Evolutionary conservation across 64 coral and sea anemone species (phyloP).

Genomic region (Stichodactyla mertensii): DNA sequence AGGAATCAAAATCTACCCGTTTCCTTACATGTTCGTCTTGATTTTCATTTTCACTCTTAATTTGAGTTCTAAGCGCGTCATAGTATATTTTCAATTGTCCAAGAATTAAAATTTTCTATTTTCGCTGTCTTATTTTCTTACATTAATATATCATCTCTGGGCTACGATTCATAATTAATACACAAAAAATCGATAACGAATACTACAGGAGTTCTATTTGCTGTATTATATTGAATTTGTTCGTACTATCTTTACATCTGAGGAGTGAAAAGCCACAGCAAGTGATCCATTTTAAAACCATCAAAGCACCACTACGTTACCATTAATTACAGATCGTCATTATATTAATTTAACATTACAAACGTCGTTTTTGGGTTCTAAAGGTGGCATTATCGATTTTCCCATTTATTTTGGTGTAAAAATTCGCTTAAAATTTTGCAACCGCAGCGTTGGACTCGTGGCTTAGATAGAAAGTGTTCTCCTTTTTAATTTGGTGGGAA

Average conservation of each 20-base stretch:
- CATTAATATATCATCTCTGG: neutral
- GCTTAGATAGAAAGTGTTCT: neutral
- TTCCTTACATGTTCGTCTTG: too few relatives aligned
- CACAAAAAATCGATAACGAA: neutral
- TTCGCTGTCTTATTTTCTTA: neutral
- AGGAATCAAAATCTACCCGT: too few relatives aligned
- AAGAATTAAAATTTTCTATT: neutral
- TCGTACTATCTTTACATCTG: neutral
- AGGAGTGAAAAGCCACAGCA: neutral
- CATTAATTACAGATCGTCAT: conserved; percentile 15
- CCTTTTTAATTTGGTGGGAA: neutral
- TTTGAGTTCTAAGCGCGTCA: too few relatives aligned
- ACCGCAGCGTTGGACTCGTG: neutral
- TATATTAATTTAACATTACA: neutral
- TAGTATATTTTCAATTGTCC: neutral
- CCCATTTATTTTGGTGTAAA: neutral
- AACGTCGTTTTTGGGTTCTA: neutral
- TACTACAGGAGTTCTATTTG: neutral
- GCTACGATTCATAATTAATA: neutral
- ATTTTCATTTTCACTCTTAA: too few relatives aligned
- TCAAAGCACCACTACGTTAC: neutral
- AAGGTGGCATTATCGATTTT: neutral
- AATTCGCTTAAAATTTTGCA: neutral
- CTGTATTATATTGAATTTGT: neutral
- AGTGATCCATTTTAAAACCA: neutral